phyloP scores from a whole-genome alignment of 2,113 vertebrate species.

The Gadus macrocephalus region DNA sequence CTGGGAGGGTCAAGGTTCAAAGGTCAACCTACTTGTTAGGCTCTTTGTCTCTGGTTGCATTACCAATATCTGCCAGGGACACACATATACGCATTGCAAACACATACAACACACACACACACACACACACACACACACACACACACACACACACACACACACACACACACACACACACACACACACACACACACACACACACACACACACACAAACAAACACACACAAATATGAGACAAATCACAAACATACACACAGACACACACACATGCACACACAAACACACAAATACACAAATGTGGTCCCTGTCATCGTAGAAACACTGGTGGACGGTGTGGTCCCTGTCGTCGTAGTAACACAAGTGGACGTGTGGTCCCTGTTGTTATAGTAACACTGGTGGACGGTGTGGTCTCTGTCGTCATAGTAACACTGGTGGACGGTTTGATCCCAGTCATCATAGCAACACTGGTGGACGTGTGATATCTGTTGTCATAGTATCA shows the following conservation, averaged over 20 bases:
- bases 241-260: too few relatives aligned
- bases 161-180: neutral
- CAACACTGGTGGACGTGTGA: too few relatives aligned
- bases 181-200: neutral
- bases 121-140: neutral
- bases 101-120: neutral
- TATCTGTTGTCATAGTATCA: too few relatives aligned
- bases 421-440: too few relatives aligned
- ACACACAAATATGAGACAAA: neutral
- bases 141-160: neutral
- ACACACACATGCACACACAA: neutral
- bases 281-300: neutral
- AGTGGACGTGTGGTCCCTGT: too few relatives aligned
- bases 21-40: conserved; percentile 1
- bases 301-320: too few relatives aligned
- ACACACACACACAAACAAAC: neutral
- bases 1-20: conserved; percentile 1
- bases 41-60: conserved; percentile 13
- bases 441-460: too few relatives aligned
- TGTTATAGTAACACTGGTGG: too few relatives aligned
- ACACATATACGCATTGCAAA: neutral
- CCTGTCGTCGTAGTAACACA: too few relatives aligned
- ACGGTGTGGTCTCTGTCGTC: too few relatives aligned
- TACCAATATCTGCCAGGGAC: neutral
- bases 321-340: too few relatives aligned